phyloP scores from a whole-genome alignment of 2,113 vertebrate genomes.

The Limanda limanda region DNA sequence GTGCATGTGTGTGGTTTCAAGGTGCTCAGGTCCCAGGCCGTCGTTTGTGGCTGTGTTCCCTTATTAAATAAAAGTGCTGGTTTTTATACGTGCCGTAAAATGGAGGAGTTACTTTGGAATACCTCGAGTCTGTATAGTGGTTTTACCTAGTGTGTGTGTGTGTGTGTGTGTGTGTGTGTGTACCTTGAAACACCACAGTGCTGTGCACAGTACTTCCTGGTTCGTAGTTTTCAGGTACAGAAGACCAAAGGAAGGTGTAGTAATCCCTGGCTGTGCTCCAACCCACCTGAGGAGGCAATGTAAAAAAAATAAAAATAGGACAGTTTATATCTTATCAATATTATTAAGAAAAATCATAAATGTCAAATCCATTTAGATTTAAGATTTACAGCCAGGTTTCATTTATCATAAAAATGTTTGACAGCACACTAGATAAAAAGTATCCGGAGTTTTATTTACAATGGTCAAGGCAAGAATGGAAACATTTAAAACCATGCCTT shows the following conservation, averaged over 20 bases:
- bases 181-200: constrained; percentile 95
- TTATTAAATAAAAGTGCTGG: constrained; percentile 77
- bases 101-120: constrained; percentile 70
- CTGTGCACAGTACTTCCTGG: constrained; percentile 91
- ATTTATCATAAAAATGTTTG: too few species aligned
- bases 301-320: constrained; percentile 5
- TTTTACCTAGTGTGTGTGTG: constrained; percentile 49
- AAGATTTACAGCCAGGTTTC: too few species aligned
- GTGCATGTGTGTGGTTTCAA: constrained; percentile 53
- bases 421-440: background rate
- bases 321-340: background rate
- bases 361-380: too few species aligned
- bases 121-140: constrained; percentile 49
- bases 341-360: too few species aligned
- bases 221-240: constrained; percentile 92
- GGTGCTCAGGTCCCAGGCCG: constrained; percentile 73
- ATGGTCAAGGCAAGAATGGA: constrained; percentile 49
- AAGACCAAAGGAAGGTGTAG: constrained; percentile 98
- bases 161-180: constrained; percentile 17
- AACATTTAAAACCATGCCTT: constrained; percentile 55
- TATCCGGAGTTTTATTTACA: constrained; percentile 6
- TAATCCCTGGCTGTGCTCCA: constrained; percentile 99
- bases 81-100: constrained; percentile 79
- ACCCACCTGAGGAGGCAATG: constrained; percentile 86
- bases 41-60: constrained; percentile 74